These are phyloP conservation scores for Zapus hudsonius DNA, from an alignment of 2,113 vertebrate genomes.

Conservation along the genomic window DNA sequence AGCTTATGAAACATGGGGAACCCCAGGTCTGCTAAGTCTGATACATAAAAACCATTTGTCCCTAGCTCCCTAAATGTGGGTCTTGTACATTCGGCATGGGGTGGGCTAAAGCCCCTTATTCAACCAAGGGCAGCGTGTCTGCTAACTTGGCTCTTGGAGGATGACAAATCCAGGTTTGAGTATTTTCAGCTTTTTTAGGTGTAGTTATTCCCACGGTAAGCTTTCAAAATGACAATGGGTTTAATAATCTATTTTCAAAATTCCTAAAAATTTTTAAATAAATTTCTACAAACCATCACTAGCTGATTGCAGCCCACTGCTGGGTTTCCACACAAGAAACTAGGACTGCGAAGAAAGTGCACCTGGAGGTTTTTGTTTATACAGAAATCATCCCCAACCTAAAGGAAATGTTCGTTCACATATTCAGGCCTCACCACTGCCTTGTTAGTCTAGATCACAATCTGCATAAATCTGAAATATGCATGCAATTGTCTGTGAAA, in stretches of 20 bases:
- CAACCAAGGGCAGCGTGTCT: fast-evolving
- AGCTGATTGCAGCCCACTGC: background rate
- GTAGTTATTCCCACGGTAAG: background rate
- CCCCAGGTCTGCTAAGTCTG: background rate
- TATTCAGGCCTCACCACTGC: background rate
- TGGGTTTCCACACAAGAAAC: background rate
- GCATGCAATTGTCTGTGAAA: background rate
- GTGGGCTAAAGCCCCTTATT: background rate
- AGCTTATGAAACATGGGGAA: background rate
- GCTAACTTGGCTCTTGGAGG: background rate
- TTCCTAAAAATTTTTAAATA: background rate
- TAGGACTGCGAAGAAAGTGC: background rate
- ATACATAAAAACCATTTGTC: background rate
- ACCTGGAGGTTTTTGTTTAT: background rate
- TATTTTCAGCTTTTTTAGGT: background rate
- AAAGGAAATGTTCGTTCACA: background rate
- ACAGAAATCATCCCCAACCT: background rate
- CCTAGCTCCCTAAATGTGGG: fast-evolving
- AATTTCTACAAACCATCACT: background rate
- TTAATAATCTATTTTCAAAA: constrained; percentile 17
- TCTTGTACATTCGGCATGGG: background rate
- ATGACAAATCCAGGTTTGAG: background rate
- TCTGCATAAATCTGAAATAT: background rate
- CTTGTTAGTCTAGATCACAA: background rate
- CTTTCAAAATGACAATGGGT: background rate